Base-by-base conservation (phyloP, 2,888 invertebrate species). In the Bibio marci region DNA sequence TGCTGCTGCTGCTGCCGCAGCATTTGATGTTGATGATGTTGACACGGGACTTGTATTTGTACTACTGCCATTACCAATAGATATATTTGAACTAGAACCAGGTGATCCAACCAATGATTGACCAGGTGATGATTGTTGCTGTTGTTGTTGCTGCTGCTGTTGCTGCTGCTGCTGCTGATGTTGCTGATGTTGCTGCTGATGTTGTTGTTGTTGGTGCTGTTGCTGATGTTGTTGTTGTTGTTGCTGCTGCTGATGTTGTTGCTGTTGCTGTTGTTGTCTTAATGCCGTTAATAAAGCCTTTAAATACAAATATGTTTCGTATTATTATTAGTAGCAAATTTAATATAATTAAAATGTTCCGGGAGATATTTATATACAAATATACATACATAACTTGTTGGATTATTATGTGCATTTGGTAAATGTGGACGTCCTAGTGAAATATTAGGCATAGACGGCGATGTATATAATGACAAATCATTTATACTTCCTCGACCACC, bases 401-500 rank as follows among this genome's bases (percentile, higher is more conserved):
- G 19, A 4, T 35, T 46, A 43, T 49, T 51, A 48, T 57, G 57
- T 38, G 53, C 51, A 46, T 57, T 57, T 30, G 65, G 63, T 49
- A 71, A 64, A 55, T 73, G 80, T 46, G 86, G 86, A 51, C 85
- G 71, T 41, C 88, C 92, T 52, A 94, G 69, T 44, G 91, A 91
- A 58, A 94, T 94, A 69, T 94, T 94, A 54, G 94, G 94, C 81
- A 94, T 80, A 53, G 92, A 92, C 41, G 92, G 92, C 52, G 90
- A 90, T 51, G 87, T 88, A 69, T 92, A 92, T 45, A 92, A 72
- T 44, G 81, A 65, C 53, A 81, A 63, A 63, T 82, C 73, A 63
- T 67, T 78, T 63, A 66, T 79, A 66, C 65, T 82, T 63, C 67
- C 76, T 56, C 65, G 71, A 52, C 66, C 73, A 55, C 70, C 65